Conservation (phyloP, 2,888 invertebrate species). For the Cheilosia scutellata region DNA sequence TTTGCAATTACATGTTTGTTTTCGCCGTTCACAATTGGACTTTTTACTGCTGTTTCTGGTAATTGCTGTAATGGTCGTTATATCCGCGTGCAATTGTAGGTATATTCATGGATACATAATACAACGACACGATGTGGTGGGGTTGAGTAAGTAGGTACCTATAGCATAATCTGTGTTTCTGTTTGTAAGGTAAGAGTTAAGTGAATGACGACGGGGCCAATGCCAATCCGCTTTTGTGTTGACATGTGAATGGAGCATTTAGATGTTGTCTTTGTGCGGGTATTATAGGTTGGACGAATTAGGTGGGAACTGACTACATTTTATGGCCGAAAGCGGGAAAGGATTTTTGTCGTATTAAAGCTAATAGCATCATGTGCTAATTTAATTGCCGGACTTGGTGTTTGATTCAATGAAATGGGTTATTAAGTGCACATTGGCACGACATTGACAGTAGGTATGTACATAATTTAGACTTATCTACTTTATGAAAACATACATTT, state of each 20-base stretch:
- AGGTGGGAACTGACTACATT: slow-evolving; percentile 37
- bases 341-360: slow-evolving; percentile 36
- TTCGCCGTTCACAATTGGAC: slow-evolving; percentile 39
- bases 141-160: no score
- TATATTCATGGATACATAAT: slow-evolving; percentile 31
- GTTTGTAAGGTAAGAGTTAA: no score
- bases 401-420: background rate
- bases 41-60: slow-evolving; percentile 39
- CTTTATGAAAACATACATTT: no score
- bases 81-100: slow-evolving; percentile 58
- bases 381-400: slow-evolving; percentile 6
- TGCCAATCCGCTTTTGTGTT: slow-evolving; percentile 29
- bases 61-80: slow-evolving; percentile 40
- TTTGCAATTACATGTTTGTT: slow-evolving; percentile 62
- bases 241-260: slow-evolving; percentile 54
- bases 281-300: slow-evolving; percentile 10
- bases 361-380: slow-evolving; percentile 22
- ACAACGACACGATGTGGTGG: background rate
- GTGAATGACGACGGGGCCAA: background rate
- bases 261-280: slow-evolving; percentile 46
- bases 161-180: no score
- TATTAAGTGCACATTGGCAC: background rate
- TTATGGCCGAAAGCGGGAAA: slow-evolving; percentile 42
- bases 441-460: no score
- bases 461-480: no score